Base-by-base conservation (phyloP, 2,113 vertebrate species). In the Cololabis saira region DNA sequence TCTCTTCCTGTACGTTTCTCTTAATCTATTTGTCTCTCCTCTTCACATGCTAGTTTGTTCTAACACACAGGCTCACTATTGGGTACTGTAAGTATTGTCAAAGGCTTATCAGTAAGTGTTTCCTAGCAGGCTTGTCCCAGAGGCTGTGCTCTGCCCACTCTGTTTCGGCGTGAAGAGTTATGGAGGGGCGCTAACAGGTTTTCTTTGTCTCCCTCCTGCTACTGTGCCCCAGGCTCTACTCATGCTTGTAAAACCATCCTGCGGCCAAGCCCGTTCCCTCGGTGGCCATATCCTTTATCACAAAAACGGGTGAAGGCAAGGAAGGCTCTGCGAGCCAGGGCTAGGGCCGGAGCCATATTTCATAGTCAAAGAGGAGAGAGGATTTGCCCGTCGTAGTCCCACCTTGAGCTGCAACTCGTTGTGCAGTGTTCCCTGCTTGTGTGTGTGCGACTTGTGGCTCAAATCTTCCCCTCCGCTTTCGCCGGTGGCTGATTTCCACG, bases 71-170 rank as follows among this genome's bases (percentile, higher is more conserved):
- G 60, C 77, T 63, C 78, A 84, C 80, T 78, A 73, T 68, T 49
- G 49, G 70, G 63, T 84, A 71, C 75, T 80, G 76, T 78, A 81
- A 82, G 85, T 76, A 86, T 86, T 82, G 84, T 88, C 87, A 65
- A 22, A 84, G 87, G 85, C 71, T 82, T 83, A 85, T 89, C 86
- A 71, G 76, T 87, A 78, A 88, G 87, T 83, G 86, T 91, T 91
- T 86, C 87, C 87, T 83, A 82, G 87, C 84, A 87, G 81, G 52
- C 78, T 63, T 58, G 74, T 87, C 88, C 85, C 82, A 90, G 64
- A 70, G 84, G 84, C 87, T 68, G 83, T 58, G 58, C 69, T 67
- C 85, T 78, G 86, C 72, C 83, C 82, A 88, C 86, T 88, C 74
- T 57, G 83, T 78, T 75, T 74, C 73, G 56, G 59, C 12, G 54